Base-by-base conservation (phyloP, 2,113 vertebrate species). In the Myanophis thanlyinensis region DNA sequence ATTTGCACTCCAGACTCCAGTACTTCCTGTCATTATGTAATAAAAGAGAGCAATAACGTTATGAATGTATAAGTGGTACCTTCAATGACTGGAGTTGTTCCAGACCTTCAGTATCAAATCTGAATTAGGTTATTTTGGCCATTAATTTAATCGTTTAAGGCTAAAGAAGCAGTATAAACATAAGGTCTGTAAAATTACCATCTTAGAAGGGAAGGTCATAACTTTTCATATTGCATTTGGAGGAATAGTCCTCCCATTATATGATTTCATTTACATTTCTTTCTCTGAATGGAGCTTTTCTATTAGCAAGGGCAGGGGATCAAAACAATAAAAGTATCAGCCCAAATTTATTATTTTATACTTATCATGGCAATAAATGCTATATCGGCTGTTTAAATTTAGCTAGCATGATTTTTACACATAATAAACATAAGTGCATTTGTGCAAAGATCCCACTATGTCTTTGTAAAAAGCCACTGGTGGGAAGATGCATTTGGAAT, bases 121-220 rank as follows among this genome's bases (percentile, higher is more conserved):
- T 88, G 15, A 59, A 93, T 93, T 52, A 89, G 23, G 35, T 95
- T 44, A 52, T 89, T 91, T 85, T 91, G 35, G 92, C 49, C 35
- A 56, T 90, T 91, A 91, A 80, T 92, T 94, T 90, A 94, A 94
- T 47, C 1, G 90, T 89, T 91, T 92, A 91, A 73, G 48, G 87
- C 30, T 95, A 85, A 88, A 93, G 93, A 18, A 92, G 90, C 47
- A 94, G 88, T 89, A 88, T 95, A 87, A 94, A 67, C 44, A 93
- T 94, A 91, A 92, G 11, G 1, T 90, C 85, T 53, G 89, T 49
- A 88, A 93, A 93, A 88, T 35, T 86, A 49, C 0, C 86, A 89
- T 85, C 49, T 95, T 92, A 90, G 89, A 84, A 92, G 40, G 90
- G 44, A 20, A 1, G 0, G 88, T 94, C 30, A 90, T 94, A 92